Conservation (phyloP, 2,113 vertebrate genomes). For the Microcebus lehilahytsara region DNA sequence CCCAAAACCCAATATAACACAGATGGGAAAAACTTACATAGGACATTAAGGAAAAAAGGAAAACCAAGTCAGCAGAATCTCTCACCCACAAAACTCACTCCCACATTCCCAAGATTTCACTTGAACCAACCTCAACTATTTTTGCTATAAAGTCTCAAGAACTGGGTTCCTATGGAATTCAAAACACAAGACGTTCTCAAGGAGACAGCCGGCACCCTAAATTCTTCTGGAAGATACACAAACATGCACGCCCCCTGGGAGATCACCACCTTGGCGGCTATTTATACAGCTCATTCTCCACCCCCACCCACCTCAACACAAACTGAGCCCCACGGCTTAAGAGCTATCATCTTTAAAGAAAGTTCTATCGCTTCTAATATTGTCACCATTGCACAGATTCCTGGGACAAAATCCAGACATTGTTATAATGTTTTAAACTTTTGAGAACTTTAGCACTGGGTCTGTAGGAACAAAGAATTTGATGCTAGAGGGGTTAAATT, state of each 20-base stretch:
- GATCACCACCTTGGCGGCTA: rapidly evolving
- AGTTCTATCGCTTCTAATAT: background rate
- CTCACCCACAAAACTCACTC: background rate
- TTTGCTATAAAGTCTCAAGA: background rate
- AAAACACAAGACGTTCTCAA: background rate
- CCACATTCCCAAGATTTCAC: background rate
- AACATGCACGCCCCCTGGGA: background rate
- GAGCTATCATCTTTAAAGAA: background rate
- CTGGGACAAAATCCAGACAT: constrained; percentile 5
- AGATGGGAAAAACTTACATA: background rate
- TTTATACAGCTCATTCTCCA: background rate
- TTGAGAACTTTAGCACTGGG: background rate
- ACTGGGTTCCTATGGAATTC: background rate
- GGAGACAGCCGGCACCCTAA: background rate
- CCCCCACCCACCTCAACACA: background rate
- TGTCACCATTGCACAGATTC: background rate
- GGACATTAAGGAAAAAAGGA: background rate
- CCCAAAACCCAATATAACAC: background rate
- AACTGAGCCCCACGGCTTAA: background rate
- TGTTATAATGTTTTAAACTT: background rate
- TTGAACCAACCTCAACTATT: background rate
- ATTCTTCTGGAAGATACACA: background rate
- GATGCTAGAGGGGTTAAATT: background rate
- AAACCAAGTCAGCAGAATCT: background rate
- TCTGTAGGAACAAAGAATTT: background rate